Evolutionary conservation across 2,113 vertebrate genomes (phyloP).

Genomic region (Haemorhous mexicanus): DNA sequence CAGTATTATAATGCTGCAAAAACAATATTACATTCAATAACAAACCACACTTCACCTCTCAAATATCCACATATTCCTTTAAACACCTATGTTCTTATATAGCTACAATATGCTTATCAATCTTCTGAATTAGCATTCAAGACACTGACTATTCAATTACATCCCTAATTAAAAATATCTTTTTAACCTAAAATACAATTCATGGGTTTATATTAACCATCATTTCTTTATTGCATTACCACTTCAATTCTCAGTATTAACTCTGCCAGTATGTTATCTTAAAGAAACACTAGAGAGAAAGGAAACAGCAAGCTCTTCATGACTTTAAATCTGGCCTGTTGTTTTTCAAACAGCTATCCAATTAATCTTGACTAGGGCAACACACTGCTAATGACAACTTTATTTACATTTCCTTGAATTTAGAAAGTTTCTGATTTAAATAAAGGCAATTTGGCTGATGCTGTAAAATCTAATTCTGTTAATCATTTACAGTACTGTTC

Average conservation of each 20-base stretch:
- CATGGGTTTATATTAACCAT: neutral
- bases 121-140: neutral
- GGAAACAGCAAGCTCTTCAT: neutral
- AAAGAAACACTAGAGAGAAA: neutral
- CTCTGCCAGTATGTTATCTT: neutral
- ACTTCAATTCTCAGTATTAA: neutral
- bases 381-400: neutral
- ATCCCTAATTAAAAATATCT: neutral
- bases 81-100: neutral
- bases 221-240: neutral
- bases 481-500: neutral
- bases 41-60: neutral
- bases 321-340: neutral
- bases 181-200: neutral
- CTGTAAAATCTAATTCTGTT: neutral
- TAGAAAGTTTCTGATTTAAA: neutral
- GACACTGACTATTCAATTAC: neutral
- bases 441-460: neutral
- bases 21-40: neutral
- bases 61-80: neutral
- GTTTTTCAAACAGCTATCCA: neutral
- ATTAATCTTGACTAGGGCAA: neutral
- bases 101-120: neutral
- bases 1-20: neutral
- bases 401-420: neutral